A percentile compares a stretch with the other conserved stretches of the same genome.
phyloP scores from a whole-genome alignment of 2,888 invertebrate species.

The Tetropium fuscum region DNA sequence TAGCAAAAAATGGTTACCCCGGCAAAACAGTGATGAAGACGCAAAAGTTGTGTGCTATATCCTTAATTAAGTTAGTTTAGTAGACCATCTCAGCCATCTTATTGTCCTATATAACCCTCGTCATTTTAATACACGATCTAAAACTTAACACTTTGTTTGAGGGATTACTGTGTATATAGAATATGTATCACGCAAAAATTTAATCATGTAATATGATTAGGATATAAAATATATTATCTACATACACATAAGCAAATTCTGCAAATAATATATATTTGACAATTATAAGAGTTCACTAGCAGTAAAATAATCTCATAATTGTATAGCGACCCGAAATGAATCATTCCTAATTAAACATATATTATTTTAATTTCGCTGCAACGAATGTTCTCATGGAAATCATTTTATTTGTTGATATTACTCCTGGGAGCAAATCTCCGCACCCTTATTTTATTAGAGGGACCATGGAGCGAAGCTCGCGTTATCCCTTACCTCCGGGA shows the following conservation, averaged over 20 bases:
- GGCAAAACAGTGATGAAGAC: conserved; percentile 13
- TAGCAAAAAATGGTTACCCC: conserved; percentile 11
- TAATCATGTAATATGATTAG: not conserved
- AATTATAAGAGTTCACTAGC: too few species aligned
- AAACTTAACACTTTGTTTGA: conserved; percentile 18
- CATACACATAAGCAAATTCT: too few species aligned
- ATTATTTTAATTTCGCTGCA: conserved; percentile 29
- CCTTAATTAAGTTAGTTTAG: conserved; percentile 18
- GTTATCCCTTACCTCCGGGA: conserved; percentile 19
- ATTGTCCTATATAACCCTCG: conserved; percentile 3
- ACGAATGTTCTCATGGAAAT: conserved; percentile 29
- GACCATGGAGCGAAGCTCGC: conserved; percentile 3
- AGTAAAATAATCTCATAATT: conserved; percentile 3
- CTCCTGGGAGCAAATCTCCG: conserved; percentile 30
- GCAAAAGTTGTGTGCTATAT: conserved; percentile 6
- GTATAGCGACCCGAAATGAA: conserved; percentile 2
- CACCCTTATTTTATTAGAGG: conserved; percentile 33
- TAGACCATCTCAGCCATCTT: conserved; percentile 14
- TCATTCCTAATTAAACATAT: conserved; percentile 21
- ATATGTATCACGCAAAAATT: not conserved
- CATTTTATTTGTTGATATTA: conserved; percentile 36
- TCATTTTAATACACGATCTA: conserved; percentile 16
- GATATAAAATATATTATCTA: not conserved
- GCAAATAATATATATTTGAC: too few species aligned
- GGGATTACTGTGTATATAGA: conserved; percentile 12